A percentile compares a stretch with the other conserved stretches of the same genome.
phyloP scores from a whole-genome alignment of 2,888 invertebrate species.

The Pinctada fucata region DNA sequence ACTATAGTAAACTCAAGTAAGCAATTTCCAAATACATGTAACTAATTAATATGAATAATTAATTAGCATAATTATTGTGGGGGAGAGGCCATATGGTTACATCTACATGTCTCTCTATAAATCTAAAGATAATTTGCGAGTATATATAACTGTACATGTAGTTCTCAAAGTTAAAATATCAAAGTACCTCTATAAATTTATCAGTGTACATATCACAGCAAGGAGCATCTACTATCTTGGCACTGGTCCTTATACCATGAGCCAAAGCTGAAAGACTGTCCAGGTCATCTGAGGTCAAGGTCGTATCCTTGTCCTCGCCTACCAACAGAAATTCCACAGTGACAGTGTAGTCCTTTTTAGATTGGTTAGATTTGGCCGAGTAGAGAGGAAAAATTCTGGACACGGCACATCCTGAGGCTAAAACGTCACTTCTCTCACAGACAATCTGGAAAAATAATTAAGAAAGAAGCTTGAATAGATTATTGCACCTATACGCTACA shows the following conservation, averaged over 20 bases:
- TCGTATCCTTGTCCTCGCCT: constrained; percentile 78
- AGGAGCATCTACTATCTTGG: constrained; percentile 90
- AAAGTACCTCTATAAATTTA: constrained; percentile 84
- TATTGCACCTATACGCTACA: too few relatives aligned
- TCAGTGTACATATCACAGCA: constrained; percentile 91
- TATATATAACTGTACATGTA: too few relatives aligned
- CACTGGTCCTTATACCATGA: constrained; percentile 83
- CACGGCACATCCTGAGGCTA: constrained; percentile 88
- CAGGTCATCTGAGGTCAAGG: constrained; percentile 69
- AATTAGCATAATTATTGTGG: too few relatives aligned
- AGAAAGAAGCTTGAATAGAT: too few relatives aligned
- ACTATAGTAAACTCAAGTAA: too few relatives aligned
- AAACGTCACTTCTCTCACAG: constrained; percentile 86
- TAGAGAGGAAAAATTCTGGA: constrained; percentile 89
- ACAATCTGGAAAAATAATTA: constrained; percentile 80
- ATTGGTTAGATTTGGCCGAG: constrained; percentile 79
- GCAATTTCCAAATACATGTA: too few relatives aligned
- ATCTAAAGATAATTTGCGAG: too few relatives aligned
- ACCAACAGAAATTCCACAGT: constrained; percentile 79
- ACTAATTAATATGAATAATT: too few relatives aligned
- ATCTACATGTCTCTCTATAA: too few relatives aligned
- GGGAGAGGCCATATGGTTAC: too few relatives aligned
- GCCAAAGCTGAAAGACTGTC: constrained; percentile 71
- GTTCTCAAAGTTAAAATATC: background rate
- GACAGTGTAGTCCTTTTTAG: constrained; percentile 54